Evolutionary conservation across 2,797 vertebrate species (phyloP).

Genomic region (Hemitrygon akajei): DNA sequence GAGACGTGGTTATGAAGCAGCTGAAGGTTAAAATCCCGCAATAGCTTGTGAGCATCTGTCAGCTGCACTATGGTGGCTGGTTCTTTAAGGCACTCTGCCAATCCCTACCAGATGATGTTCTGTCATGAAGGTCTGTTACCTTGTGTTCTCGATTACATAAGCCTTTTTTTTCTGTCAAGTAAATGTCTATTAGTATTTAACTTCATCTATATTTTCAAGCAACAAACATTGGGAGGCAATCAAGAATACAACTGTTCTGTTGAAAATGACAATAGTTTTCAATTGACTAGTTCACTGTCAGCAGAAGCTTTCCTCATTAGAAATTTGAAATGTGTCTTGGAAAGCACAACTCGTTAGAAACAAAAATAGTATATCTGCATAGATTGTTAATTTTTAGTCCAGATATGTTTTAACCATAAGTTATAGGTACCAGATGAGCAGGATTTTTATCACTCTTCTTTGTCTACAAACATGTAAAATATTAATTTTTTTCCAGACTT

Average conservation of each 20-base stretch:
- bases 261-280: not conserved
- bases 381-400: not conserved
- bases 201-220: not conserved
- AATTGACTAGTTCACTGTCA: not conserved
- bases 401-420: no score
- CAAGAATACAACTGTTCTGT: not conserved
- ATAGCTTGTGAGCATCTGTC: slow-evolving; percentile 13
- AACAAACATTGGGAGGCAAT: not conserved
- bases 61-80: not conserved
- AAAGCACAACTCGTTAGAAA: not conserved
- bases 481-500: not conserved
- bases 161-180: not conserved
- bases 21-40: not conserved
- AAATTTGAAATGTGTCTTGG: not conserved
- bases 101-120: not conserved
- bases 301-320: not conserved
- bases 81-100: not conserved
- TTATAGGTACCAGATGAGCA: not conserved
- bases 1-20: not conserved
- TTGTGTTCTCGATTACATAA: not conserved
- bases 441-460: not conserved
- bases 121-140: not conserved
- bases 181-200: not conserved
- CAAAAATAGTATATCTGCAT: not conserved
- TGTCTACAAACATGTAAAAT: not conserved